phyloP scores from a whole-genome alignment of 2,888 invertebrate genomes.

The Lasioglossum marginatum region DNA sequence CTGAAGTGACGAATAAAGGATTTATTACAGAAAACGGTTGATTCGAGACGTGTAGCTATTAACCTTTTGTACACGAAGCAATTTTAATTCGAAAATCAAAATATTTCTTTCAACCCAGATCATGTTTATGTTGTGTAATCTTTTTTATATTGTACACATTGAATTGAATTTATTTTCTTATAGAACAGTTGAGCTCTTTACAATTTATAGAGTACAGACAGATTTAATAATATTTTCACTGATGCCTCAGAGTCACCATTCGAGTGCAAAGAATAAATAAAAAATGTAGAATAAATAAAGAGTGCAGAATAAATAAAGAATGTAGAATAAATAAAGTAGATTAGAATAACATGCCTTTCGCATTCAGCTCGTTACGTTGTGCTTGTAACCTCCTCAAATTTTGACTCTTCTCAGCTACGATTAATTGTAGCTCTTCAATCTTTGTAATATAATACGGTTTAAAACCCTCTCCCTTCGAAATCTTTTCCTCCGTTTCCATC shows the following conservation, averaged over 20 bases:
- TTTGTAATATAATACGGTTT: slow-evolving; percentile 98
- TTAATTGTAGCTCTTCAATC: slow-evolving; percentile 97
- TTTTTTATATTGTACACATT: no score
- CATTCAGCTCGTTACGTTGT: slow-evolving; percentile 99
- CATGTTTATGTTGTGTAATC: no score
- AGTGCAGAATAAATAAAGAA: no score
- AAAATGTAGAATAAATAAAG: no score
- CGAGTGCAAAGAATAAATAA: no score
- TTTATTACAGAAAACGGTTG: neutral
- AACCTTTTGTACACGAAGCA: neutral
- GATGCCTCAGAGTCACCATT: no score
- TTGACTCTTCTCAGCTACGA: slow-evolving; percentile 99
- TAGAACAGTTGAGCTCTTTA: no score
- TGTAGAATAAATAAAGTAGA: neutral
- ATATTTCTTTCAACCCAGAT: no score
- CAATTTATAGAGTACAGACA: no score
- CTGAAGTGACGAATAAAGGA: slow-evolving; percentile 85
- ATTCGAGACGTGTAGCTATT: neutral
- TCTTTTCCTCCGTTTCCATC: slow-evolving; percentile 90
- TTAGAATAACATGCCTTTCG: slow-evolving; percentile 91
- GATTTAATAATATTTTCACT: no score
- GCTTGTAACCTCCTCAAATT: slow-evolving; percentile 98
- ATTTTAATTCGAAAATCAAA: no score
- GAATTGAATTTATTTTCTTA: no score
- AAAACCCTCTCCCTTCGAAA: slow-evolving; percentile 93